phyloP scores from a whole-genome alignment of 2,797 vertebrate genomes.

The Thaleichthys pacificus region DNA sequence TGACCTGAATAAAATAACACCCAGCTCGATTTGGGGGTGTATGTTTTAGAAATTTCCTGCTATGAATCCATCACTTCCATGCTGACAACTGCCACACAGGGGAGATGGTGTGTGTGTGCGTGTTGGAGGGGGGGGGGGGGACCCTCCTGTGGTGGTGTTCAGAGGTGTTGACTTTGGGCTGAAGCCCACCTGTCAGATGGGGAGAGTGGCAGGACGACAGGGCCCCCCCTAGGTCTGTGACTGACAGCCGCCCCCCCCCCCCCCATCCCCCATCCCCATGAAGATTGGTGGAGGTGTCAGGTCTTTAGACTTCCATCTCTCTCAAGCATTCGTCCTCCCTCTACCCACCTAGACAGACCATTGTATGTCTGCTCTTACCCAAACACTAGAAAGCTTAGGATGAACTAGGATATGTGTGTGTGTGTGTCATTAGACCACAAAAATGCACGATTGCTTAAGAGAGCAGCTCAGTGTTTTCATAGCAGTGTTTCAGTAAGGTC shows the following conservation, averaged over 20 bases:
- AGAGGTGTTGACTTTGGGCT: constrained; percentile 10
- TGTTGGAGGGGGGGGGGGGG: not conserved
- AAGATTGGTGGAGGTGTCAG: constrained; percentile 8
- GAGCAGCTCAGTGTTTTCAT: not conserved
- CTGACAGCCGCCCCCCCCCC: constrained; percentile 6
- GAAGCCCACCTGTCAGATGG: not conserved
- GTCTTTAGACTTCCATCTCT: not conserved
- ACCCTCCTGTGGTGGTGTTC: not conserved
- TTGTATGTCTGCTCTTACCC: not conserved
- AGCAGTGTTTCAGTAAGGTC: constrained; percentile 19
- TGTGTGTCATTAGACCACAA: not conserved
- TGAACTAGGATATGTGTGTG: not conserved
- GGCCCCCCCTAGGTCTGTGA: not conserved
- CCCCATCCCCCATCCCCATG: not conserved
- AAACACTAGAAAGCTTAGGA: not conserved
- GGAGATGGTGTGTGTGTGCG: not conserved
- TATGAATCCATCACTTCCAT: not conserved
- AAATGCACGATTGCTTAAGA: not conserved
- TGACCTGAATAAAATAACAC: constrained; percentile 1
- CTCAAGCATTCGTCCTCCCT: not conserved
- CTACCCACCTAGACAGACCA: not conserved
- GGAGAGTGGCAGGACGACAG: constrained; percentile 3
- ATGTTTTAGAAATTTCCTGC: constrained; percentile 2
- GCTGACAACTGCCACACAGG: constrained; percentile 16
- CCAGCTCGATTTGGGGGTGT: not conserved